phyloP scores from a whole-genome alignment of 53 echinoderm and acorn worm genomes.

The Temnopleurus reevesii region DNA sequence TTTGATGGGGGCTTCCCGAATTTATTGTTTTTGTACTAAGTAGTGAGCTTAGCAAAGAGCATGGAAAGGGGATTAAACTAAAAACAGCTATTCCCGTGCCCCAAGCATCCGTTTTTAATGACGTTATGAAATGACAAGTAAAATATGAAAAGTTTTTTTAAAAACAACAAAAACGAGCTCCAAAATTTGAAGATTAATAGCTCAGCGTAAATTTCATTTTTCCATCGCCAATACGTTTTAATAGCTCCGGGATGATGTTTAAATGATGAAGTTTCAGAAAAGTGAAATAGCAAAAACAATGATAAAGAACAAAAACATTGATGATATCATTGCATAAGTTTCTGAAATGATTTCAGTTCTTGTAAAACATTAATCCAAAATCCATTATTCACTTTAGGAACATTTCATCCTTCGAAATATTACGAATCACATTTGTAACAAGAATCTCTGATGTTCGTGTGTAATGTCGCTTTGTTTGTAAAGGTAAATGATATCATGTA shows the following conservation, averaged over 20 bases:
- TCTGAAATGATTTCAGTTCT: no score
- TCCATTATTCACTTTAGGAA: no score
- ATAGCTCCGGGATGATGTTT: slow-evolving; percentile 12
- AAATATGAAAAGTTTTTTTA: not conserved
- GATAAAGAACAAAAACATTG: no score
- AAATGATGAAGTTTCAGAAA: not conserved
- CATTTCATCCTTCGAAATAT: no score
- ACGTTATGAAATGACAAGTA: not conserved
- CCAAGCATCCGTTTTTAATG: not conserved
- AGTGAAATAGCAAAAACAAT: not conserved
- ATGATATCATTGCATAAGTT: no score
- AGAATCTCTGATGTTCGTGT: no score
- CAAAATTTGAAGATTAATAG: slow-evolving; percentile 32
- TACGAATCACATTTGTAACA: no score
- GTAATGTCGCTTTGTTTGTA: no score
- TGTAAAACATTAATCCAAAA: no score
- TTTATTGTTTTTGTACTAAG: not conserved
- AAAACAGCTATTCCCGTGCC: slow-evolving; percentile 1
- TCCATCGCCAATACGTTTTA: not conserved
- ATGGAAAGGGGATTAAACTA: no score
- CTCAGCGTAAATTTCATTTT: slow-evolving; percentile 9
- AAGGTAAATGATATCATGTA: no score
- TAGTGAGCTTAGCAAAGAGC: not conserved
- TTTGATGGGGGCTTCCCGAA: not conserved
- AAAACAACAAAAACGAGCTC: not conserved